Base-by-base conservation (phyloP, 2,888 invertebrate genomes). In the Chamaedrilus cognettii region DNA sequence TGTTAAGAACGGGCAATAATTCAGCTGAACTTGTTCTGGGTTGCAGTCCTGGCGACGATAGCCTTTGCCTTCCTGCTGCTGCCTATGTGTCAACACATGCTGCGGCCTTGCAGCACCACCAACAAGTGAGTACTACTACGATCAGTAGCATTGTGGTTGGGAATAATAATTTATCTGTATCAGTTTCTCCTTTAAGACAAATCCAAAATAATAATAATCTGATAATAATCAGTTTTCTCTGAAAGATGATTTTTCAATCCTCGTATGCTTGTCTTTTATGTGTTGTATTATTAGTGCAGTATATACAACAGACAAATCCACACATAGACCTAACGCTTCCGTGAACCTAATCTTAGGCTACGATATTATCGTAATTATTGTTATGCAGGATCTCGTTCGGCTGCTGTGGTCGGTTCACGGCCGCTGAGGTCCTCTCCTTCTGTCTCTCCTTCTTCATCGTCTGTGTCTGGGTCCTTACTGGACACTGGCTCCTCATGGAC, bases 401-500 rank as follows among this genome's bases (percentile, higher is more conserved):
- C 58, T 87, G 92, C 75, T 96, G 96, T 86, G 96, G 96, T 50
- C 89, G 96, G 74, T 96, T 95, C 86, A 95, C 96, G 59, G 91
- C 92, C 75, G 95, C 96, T 64, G 97, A 97, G 87, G 87, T 97
- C 69, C 89, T 95, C 79, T 94, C 96, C 69, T 96, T 96, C 83
- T 90, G 92, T 74, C 86, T 96, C 70, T 93, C 96, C 72, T 91
- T 96, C 78, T 90, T 90, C 83, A 93, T 97, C 82, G 96, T 97
- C 69, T 94, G 94, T 86, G 91, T 97, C 75, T 97, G 97, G 97
- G 94, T 97, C 77, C 88, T 96, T 72, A 97, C 97, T 69, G 97
- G 96, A 0, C 96, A 97, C 86, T 97, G 97, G 97, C 88, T 97
- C 76, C 88, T 97, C 64, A 97, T 97, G 96, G 96, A 97, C 86